Conservation (phyloP, 1,140 invertebrate genomes). For the Delia radicum region DNA sequence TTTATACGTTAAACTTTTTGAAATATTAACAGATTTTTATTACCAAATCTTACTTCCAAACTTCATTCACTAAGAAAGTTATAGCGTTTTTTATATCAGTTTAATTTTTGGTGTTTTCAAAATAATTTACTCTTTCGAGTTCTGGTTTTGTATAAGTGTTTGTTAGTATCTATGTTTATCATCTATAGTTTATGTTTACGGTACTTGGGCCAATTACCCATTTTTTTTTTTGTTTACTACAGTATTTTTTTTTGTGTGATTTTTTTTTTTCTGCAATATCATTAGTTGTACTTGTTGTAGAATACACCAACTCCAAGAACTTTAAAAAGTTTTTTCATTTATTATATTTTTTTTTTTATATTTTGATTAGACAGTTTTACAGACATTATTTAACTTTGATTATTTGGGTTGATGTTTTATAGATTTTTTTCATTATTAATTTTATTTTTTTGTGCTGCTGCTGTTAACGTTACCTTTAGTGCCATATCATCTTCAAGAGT, state of each 20-base stretch:
- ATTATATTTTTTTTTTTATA: background rate
- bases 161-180: background rate
- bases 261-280: background rate
- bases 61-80: no score
- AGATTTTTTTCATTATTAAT: background rate
- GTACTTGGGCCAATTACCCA: slow-evolving; percentile 3
- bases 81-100: no score
- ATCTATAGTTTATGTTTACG: background rate
- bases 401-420: background rate
- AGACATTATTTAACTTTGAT: background rate
- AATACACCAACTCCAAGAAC: background rate
- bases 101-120: no score
- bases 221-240: background rate
- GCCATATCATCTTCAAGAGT: slow-evolving; percentile 3
- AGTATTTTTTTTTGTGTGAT: background rate
- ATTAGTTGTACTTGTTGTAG: slow-evolving; percentile 1
- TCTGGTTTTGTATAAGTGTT: no score
- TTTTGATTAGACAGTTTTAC: background rate
- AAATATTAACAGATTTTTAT: no score
- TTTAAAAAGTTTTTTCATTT: no score
- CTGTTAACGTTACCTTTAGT: background rate
- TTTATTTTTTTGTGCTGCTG: background rate
- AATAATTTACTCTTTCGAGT: background rate
- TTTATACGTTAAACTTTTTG: no score
- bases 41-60: no score